phyloP scores from a whole-genome alignment of 2,888 invertebrate species.

The Drosophila merina region DNA sequence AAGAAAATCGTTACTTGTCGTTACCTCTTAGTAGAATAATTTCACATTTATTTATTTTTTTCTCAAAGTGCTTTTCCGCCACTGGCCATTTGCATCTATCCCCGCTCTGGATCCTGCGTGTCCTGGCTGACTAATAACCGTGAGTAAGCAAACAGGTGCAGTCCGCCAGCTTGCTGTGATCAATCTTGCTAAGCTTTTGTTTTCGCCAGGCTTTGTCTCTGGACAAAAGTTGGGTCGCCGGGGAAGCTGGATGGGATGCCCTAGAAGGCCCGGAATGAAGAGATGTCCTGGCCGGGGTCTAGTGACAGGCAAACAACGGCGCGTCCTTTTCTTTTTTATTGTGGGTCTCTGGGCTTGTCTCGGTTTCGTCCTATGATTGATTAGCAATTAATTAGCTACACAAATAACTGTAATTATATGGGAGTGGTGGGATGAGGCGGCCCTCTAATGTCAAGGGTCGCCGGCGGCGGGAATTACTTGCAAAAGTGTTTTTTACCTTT shows the following conservation, averaged over 20 bases:
- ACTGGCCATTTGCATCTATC: conserved; percentile 68
- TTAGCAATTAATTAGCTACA: conserved; percentile 83
- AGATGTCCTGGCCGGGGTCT: conserved; percentile 55
- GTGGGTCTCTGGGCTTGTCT: conserved; percentile 26
- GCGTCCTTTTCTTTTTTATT: conserved; percentile 37
- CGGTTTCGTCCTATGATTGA: conserved; percentile 77
- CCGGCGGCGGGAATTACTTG: conserved; percentile 65
- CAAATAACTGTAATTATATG: conserved; percentile 82
- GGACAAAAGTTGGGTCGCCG: conserved; percentile 46
- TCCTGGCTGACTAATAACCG: conserved; percentile 73
- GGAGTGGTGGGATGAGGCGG: conserved; percentile 48
- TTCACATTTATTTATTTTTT: background rate
- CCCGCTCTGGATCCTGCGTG: conserved; percentile 23
- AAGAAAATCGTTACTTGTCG: no score
- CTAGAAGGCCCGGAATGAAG: conserved; percentile 73
- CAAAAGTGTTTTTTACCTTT: conserved; percentile 66
- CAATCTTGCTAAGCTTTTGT: conserved; percentile 82
- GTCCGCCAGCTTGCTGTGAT: conserved; percentile 65
- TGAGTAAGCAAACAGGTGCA: conserved; percentile 77
- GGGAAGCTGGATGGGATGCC: conserved; percentile 53
- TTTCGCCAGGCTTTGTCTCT: conserved; percentile 76
- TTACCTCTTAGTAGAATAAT: no score
- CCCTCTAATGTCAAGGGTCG: conserved; percentile 59
- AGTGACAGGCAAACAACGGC: conserved; percentile 58
- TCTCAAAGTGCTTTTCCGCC: conserved; percentile 10